Conservation (phyloP, 23 tunicate species). For the Trididemnum clinides region DNA sequence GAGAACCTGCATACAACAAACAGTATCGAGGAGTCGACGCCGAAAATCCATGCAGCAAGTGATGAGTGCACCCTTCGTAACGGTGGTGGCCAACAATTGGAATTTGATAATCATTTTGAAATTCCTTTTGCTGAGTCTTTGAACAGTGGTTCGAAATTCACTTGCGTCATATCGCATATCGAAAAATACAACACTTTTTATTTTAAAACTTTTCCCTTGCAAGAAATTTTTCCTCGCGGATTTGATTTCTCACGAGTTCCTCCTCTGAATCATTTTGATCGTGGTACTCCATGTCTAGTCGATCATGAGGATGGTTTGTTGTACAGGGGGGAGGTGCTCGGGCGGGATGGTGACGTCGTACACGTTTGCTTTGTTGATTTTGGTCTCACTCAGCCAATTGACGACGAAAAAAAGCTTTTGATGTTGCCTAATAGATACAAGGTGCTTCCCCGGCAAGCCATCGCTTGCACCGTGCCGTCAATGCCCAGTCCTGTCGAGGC, state of each 20-base stretch:
- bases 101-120: not conserved
- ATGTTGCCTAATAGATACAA: constrained; percentile 27
- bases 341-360: not conserved
- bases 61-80: not conserved
- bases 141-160: not conserved
- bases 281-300: constrained; percentile 45
- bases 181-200: constrained; percentile 22
- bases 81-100: not conserved
- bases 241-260: not conserved
- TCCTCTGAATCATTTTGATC: not conserved
- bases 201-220: not conserved
- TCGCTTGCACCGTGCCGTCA: not conserved
- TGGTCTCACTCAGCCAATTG: constrained; percentile 22
- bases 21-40: not conserved
- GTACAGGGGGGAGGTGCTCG: constrained; percentile 55
- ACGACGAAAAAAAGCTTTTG: constrained; percentile 15
- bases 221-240: not conserved
- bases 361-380: constrained; percentile 48
- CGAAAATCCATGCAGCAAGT: not conserved
- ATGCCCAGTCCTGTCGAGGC: constrained; percentile 26
- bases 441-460: constrained; percentile 35
- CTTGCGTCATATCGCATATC: constrained; percentile 26
- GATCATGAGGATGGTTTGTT: constrained; percentile 26
- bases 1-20: constrained; percentile 21
- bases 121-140: not conserved